Evolutionary conservation across 2,113 vertebrate genomes (phyloP).

Genomic region (Illadopsis cleaveri): DNA sequence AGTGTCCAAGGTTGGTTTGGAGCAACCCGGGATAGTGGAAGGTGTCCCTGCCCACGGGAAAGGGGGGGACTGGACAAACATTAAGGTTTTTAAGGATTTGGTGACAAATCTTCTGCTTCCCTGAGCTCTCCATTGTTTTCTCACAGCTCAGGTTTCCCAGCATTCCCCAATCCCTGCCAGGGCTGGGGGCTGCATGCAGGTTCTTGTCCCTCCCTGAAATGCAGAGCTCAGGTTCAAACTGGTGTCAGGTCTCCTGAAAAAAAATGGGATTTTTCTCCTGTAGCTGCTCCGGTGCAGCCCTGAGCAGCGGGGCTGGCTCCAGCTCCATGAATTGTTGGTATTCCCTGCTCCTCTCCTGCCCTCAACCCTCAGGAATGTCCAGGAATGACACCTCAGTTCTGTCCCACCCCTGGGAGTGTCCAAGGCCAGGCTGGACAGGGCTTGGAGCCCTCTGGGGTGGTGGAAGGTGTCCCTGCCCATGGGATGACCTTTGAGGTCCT

Average conservation of each 20-base stretch:
- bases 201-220: not conserved
- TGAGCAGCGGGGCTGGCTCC: not conserved
- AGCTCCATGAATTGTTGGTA: not conserved
- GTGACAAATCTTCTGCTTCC: not conserved
- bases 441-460: fast-evolving
- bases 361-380: not conserved
- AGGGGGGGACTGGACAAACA: too few species aligned
- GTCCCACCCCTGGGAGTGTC: not conserved
- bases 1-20: not conserved
- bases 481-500: not conserved
- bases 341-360: not conserved
- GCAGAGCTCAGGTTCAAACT: not conserved
- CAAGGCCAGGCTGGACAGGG: not conserved
- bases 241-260: not conserved
- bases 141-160: not conserved
- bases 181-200: not conserved
- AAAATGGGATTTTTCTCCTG: not conserved
- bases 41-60: too few species aligned
- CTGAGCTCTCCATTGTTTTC: not conserved
- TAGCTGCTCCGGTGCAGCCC: fast-evolving
- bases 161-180: not conserved
- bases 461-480: not conserved
- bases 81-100: not conserved
- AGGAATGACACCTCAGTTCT: not conserved
- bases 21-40: not conserved